Evolutionary conservation across 1,140 invertebrate species (phyloP).

Genomic region (Telenomus remus): DNA sequence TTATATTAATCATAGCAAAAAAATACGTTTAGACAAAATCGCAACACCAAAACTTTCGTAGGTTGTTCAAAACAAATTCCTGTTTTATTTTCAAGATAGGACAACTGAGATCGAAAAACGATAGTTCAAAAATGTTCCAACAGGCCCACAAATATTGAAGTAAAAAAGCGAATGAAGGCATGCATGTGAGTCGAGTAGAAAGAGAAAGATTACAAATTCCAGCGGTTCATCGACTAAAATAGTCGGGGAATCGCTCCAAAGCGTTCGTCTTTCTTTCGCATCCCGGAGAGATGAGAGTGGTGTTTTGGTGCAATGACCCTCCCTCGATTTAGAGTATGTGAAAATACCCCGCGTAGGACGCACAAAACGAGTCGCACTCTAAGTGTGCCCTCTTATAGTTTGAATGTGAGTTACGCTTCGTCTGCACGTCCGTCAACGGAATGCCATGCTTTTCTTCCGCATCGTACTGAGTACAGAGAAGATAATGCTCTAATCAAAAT

Average conservation of each 20-base stretch:
- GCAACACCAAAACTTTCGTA: no score
- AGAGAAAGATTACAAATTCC: constrained; percentile 51
- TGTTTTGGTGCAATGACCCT: constrained; percentile 73
- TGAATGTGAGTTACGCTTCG: constrained; percentile 46
- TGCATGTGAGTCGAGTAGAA: constrained; percentile 29
- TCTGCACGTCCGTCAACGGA: constrained; percentile 47
- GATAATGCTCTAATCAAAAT: constrained; percentile 22
- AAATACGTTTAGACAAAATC: no score
- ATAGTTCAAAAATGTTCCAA: no score
- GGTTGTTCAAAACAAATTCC: no score
- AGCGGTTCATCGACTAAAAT: constrained; percentile 69
- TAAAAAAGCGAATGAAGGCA: constrained; percentile 33
- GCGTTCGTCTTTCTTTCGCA: constrained; percentile 44
- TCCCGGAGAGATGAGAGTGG: constrained; percentile 42
- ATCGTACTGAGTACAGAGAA: constrained; percentile 34
- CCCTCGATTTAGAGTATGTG: constrained; percentile 62
- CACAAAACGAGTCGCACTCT: constrained; percentile 29
- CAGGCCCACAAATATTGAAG: no score
- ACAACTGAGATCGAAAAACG: no score
- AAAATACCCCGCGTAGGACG: constrained; percentile 57
- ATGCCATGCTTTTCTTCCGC: constrained; percentile 54
- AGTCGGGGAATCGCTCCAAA: constrained; percentile 62
- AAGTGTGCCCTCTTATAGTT: constrained; percentile 54
- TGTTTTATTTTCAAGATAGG: no score
- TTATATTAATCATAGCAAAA: no score